phyloP scores from a whole-genome alignment of 1,140 invertebrate species.

The Drosophila auraria region DNA sequence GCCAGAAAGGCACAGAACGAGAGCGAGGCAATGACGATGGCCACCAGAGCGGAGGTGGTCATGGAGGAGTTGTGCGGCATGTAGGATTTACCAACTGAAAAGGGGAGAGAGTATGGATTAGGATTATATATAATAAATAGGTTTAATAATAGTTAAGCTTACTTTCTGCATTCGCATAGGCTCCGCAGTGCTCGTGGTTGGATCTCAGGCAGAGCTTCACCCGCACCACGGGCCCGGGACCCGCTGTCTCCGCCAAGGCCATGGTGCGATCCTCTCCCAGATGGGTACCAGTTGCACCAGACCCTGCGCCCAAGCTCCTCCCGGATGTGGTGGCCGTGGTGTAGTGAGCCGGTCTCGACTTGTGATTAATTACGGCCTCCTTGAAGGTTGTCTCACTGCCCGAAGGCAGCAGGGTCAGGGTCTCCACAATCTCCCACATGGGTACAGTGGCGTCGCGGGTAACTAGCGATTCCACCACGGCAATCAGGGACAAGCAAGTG shows the following conservation, averaged over 20 bases:
- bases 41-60: conserved; percentile 77
- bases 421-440: conserved; percentile 90
- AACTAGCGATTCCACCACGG: conserved; percentile 89
- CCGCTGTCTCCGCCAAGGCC: conserved; percentile 86
- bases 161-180: conserved; percentile 93
- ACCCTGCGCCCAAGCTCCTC: conserved; percentile 75
- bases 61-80: conserved; percentile 69
- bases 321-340: conserved; percentile 71
- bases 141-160: conserved; percentile 84
- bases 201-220: conserved; percentile 92
- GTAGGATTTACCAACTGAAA: conserved; percentile 78
- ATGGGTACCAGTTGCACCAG: too few relatives aligned
- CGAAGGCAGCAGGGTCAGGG: conserved; percentile 88
- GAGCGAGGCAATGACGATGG: conserved; percentile 71
- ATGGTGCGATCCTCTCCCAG: conserved; percentile 86
- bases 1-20: conserved; percentile 70
- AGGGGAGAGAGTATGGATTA: neutral
- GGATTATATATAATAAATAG: too few relatives aligned
- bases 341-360: conserved; percentile 76
- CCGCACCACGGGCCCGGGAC: conserved; percentile 88
- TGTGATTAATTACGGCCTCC: conserved; percentile 88
- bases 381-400: conserved; percentile 89
- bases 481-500: conserved; percentile 91
- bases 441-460: conserved; percentile 86
- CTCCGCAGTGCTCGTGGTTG: conserved; percentile 92